Evolutionary conservation across 1,140 invertebrate genomes (phyloP).

Genomic region (Scylla paramamosain): DNA sequence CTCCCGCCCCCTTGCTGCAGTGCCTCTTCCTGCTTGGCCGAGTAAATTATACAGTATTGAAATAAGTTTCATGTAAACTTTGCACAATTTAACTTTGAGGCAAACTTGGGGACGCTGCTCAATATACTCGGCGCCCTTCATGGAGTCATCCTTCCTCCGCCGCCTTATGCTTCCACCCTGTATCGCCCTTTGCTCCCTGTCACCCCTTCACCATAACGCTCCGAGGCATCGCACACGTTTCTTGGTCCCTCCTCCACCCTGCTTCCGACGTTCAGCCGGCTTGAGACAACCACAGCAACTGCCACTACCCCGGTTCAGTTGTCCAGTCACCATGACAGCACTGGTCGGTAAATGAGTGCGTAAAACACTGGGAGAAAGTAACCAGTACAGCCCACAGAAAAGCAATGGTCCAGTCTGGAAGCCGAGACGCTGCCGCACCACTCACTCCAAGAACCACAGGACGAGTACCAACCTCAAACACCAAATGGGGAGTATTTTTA

Average conservation of each 20-base stretch:
- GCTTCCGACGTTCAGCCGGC: too few species aligned
- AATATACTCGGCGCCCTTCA: not conserved
- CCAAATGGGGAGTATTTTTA: too few species aligned
- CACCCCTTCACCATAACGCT: not conserved
- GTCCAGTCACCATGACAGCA: too few species aligned
- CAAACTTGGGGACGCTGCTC: constrained; percentile 1
- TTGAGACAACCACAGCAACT: too few species aligned
- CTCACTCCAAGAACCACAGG: too few species aligned
- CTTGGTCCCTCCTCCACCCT: not conserved
- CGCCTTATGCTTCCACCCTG: not conserved
- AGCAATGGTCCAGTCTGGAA: too few species aligned
- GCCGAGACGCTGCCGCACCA: too few species aligned
- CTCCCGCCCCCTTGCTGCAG: not conserved
- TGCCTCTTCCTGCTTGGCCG: not conserved
- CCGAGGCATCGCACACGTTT: not conserved
- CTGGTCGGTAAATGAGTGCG: too few species aligned
- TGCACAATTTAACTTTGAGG: constrained; percentile 6
- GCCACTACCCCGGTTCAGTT: too few species aligned
- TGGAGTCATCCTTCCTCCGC: not conserved
- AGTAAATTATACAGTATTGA: constrained; percentile 24
- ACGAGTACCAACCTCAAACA: too few species aligned
- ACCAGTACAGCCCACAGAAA: too few species aligned
- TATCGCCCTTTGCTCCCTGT: not conserved
- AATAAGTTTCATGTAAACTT: constrained; percentile 15
- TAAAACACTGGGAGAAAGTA: too few species aligned